A percentile compares a stretch with the other conserved stretches of the same genome.
Evolutionary conservation across 1,140 invertebrate species (phyloP).

Genomic region (Acyrthosiphon pisum): DNA sequence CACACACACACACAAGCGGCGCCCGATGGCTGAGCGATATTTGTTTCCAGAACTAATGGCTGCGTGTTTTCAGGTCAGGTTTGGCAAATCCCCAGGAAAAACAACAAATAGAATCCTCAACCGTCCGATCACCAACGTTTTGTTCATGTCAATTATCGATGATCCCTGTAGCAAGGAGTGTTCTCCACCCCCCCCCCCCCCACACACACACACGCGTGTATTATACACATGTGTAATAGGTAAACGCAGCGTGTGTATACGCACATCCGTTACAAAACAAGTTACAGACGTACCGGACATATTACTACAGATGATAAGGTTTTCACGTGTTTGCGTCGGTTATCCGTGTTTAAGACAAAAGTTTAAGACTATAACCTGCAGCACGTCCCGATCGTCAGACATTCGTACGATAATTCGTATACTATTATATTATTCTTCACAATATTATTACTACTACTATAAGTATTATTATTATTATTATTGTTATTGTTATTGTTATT

Average conservation of each 20-base stretch:
- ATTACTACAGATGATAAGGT: background rate
- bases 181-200: background rate
- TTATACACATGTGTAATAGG: background rate
- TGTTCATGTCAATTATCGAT: conserved; percentile 25
- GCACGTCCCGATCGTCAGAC: background rate
- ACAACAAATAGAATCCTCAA: background rate
- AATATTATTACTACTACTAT: too few relatives aligned
- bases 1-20: background rate
- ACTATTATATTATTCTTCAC: background rate
- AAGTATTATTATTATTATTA: too few relatives aligned
- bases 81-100: conserved; percentile 25
- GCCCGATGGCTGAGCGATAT: background rate
- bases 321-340: background rate
- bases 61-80: background rate
- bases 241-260: background rate
- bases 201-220: background rate
- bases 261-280: background rate
- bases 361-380: background rate
- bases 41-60: background rate
- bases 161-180: background rate
- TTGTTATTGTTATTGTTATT: background rate
- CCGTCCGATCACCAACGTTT: background rate
- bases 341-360: background rate
- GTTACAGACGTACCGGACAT: background rate
- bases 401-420: background rate